phyloP scores from a whole-genome alignment of 2,113 vertebrate species.

The Mobula birostris region DNA sequence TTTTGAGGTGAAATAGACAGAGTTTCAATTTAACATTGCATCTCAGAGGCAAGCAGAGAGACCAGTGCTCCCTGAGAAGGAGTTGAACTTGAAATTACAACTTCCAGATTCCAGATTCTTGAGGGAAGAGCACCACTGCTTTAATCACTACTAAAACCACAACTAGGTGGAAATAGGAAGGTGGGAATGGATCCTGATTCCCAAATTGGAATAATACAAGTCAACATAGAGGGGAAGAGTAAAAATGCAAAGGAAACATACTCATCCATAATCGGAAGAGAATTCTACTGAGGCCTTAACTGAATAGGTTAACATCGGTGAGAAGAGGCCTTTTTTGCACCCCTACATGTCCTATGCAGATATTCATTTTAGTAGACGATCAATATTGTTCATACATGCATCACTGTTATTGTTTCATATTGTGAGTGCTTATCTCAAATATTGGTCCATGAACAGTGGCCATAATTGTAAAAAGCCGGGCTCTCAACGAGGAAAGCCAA shows the following conservation, averaged over 20 bases:
- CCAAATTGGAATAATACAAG: background rate
- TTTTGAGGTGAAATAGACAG: no score
- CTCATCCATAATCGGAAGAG: background rate
- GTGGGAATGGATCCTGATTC: background rate
- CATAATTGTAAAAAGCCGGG: background rate
- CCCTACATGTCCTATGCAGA: background rate
- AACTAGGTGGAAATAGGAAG: background rate
- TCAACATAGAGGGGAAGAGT: background rate
- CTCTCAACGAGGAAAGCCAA: background rate
- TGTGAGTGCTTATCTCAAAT: background rate
- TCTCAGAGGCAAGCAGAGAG: no score
- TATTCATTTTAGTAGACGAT: no score
- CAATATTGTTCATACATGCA: background rate
- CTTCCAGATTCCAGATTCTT: no score
- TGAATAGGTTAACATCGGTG: background rate
- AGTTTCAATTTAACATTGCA: no score
- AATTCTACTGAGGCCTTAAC: background rate
- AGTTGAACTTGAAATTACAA: no score
- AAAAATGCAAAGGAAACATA: background rate
- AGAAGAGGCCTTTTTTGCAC: background rate
- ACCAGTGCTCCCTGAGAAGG: no score
- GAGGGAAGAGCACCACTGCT: no score
- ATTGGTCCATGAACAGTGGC: background rate
- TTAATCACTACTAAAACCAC: no score
- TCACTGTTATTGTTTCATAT: background rate